Evolutionary conservation across 1,140 invertebrate species (phyloP).

Genomic region (Adoxophyes honmai): DNA sequence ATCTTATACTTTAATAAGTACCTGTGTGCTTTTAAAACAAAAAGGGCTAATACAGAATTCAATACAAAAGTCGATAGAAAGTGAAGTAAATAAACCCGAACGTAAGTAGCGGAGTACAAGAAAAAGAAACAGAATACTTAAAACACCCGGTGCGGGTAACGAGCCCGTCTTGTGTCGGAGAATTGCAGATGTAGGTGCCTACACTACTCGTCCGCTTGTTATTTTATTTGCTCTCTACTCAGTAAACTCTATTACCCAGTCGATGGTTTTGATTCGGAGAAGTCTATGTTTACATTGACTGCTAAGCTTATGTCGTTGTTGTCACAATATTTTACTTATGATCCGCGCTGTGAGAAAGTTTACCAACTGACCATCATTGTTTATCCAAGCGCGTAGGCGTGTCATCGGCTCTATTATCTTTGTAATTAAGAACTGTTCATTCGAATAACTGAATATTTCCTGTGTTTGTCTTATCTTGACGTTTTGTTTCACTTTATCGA

Average conservation of each 20-base stretch:
- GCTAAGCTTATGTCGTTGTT: conserved; percentile 58
- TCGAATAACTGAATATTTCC: conserved; percentile 15
- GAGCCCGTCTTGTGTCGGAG: conserved; percentile 30
- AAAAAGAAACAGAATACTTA: conserved; percentile 52
- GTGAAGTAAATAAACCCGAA: conserved; percentile 39
- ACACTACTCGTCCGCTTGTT: conserved; percentile 51
- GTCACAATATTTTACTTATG: conserved; percentile 60
- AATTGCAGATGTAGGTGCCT: conserved; percentile 37
- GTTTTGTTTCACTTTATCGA: conserved; percentile 2
- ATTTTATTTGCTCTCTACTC: conserved; percentile 70
- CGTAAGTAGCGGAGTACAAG: conserved; percentile 46
- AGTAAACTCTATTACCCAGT: conserved; percentile 65
- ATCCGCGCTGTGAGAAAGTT: conserved; percentile 56
- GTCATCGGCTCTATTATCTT: conserved; percentile 12
- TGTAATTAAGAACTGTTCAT: conserved; percentile 15
- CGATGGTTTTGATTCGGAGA: conserved; percentile 70
- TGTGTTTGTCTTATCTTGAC: conserved; percentile 1
- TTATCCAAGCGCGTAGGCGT: conserved; percentile 29
- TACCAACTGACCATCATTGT: conserved; percentile 36
- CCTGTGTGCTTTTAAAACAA: not conserved
- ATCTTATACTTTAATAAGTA: no score
- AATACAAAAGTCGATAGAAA: conserved; percentile 48
- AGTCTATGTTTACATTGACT: conserved; percentile 61
- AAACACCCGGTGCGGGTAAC: conserved; percentile 41
- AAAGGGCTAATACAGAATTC: not conserved